These are phyloP conservation scores for Leiothrix lutea DNA, from an alignment of 2,113 vertebrate species.

Conservation along the genomic window DNA sequence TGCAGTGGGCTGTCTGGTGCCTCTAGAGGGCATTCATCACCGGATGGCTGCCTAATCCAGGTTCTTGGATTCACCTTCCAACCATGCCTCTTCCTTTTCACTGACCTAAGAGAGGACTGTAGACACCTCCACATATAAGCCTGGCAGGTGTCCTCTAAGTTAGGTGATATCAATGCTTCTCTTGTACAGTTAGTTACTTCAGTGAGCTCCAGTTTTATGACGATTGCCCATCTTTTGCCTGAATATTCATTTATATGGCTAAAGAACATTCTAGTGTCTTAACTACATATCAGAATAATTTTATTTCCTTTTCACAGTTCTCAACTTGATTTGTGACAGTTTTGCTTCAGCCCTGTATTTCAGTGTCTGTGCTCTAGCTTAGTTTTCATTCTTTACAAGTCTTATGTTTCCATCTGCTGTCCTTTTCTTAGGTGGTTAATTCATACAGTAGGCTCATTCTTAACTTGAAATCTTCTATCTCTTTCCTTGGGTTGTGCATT, in stretches of 20 bases:
- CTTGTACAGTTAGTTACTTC: background rate
- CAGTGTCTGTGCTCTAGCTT: background rate
- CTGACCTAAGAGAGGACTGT: background rate
- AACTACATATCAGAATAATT: background rate
- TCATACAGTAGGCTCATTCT: background rate
- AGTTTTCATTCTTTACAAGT: background rate
- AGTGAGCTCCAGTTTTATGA: background rate
- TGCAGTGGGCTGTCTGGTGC: background rate
- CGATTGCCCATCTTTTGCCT: background rate
- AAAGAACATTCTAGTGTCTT: background rate
- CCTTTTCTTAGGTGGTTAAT: background rate
- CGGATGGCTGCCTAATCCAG: background rate
- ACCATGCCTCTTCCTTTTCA: background rate
- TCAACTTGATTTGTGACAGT: background rate
- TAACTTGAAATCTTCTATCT: background rate
- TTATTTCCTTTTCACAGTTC: background rate
- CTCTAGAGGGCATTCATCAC: constrained; percentile 37
- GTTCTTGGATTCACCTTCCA: background rate
- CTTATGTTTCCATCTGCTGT: background rate
- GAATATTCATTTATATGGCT: background rate
- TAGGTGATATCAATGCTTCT: background rate
- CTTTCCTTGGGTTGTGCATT: background rate
- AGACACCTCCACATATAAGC: background rate
- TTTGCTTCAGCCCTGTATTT: background rate
- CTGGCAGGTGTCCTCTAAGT: background rate